Evolutionary conservation across 2,888 invertebrate species (phyloP), one percentile per base, ranked within the genome.

Genomic region (Galerucella nymphaeae): DNA sequence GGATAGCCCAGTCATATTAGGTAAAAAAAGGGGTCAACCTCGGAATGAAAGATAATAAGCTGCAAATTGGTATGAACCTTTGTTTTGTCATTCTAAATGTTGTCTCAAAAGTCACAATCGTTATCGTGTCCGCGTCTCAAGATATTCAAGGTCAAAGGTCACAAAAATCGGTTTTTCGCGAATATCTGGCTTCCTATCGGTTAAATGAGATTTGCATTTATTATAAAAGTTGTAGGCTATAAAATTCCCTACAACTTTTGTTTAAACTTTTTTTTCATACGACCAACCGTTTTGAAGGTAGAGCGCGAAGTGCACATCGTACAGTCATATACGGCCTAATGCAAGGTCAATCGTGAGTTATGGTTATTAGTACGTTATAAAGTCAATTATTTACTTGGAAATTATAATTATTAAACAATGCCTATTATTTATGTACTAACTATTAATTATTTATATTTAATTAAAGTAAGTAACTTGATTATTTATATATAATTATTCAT

Each of bases 11-110:
- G 42, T 42, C 11, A 42, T 42, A 42, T 42, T 13, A 42, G 42
- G 30, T 30, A 23, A 30, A 30, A 30, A 30, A 30, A 30, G 42
- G 42, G 42, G 2, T 42, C 2, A 2, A 70, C 63, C 64, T 70
- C 70, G 70, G 64, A 70, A 6, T 70, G 70, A 64, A 53, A 70
- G 70, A 70, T 63, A 63, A 70, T 70, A 64, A 64, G 70, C 70
- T 64, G 70, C 0, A 70, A 63, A 70, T 64, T 70, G 20, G 57
- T 70, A 70, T 42, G 42, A 50, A 70, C 57, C 23, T 23, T 23
- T 23, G 23, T 23, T 23, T 23, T 23, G 23, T 23, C 23, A 2
- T 23, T 23, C 23, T 23, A 1, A 23, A 23, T 23, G 23, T n/a
- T n/a, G n/a, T 23, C 23, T 23, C 23, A 2, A 23, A 23, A 23